A percentile compares a stretch with the other conserved stretches of the same genome.
These are phyloP conservation scores for Drosophila guanche DNA, from an alignment of 1,140 invertebrate genomes.

Conservation along the genomic window DNA sequence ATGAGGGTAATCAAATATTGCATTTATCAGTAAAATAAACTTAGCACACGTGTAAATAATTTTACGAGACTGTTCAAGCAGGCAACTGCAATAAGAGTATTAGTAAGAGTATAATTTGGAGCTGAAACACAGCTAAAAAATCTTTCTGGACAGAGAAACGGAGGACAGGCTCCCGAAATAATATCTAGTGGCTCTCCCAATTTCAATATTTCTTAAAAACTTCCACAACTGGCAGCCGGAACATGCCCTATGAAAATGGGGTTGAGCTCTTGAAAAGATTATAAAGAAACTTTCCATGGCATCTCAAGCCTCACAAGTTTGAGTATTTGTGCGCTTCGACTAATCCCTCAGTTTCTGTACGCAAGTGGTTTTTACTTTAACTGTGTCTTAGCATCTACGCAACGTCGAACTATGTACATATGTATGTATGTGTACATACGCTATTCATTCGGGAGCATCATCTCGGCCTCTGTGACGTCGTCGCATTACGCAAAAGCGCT, in stretches of 20 bases:
- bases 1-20: conserved; percentile 21
- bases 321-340: conserved; percentile 11
- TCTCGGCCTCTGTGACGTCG: conserved; percentile 47
- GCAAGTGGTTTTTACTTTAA: conserved; percentile 43
- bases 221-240: too few species aligned
- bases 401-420: conserved; percentile 3
- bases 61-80: conserved; percentile 25
- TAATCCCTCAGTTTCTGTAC: conserved; percentile 42
- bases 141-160: too few species aligned
- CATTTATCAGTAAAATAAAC: conserved; percentile 6
- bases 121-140: not conserved
- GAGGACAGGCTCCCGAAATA: too few species aligned
- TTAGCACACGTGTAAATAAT: conserved; percentile 43
- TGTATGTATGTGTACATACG: too few species aligned
- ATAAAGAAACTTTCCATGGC: not conserved
- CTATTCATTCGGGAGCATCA: conserved; percentile 69
- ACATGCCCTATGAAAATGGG: too few species aligned
- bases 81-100: not conserved
- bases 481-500: conserved; percentile 79
- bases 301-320: conserved; percentile 1
- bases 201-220: too few species aligned
- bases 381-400: conserved; percentile 26
- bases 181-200: too few species aligned
- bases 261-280: too few species aligned
- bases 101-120: not conserved